Evolutionary conservation across 1,140 invertebrate species (phyloP), one percentile per base, ranked within the genome.

Genomic region (Drosophila simulans): DNA sequence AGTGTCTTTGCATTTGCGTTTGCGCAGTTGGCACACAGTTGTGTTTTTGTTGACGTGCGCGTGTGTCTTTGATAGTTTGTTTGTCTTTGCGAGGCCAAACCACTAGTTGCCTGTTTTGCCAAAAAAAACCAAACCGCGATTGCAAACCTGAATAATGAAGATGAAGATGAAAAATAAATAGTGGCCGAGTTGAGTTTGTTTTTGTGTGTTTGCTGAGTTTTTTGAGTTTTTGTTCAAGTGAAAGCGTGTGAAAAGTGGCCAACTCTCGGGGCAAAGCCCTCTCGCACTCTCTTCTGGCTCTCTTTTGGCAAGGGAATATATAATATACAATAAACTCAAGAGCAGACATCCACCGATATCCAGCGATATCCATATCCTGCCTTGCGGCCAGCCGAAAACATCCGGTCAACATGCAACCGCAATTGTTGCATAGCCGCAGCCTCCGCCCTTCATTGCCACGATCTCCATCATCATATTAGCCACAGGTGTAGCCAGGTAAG

Each of bases 211-310:
- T 71, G n/a, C 51, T 45, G 52, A 72, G 40, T 60, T 65, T 69
- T 34, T 35, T 52, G 49, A 62, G 39, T 77, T 80, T 54, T 59
- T 74, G 64, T 88, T 49, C 57, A 68, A 88, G 83, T 86, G 83
- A 86, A 86, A 86, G 83, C 84, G 83, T 89, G 83, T 88, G 82
- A 88, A 86, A 88, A 82, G 65, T 55, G 64, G 69, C 57, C 64
- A 52, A 52, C 62, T 46, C 27, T 27, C 51, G 37, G 79, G 49
- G 57, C 37, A 55, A 51, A 75, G 53, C 37, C 57, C 68, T 62
- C 66, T 62, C 22, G n/a, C 53, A 43, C 37, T 12, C 43, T 59
- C 45, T 42, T 35, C 43, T 25, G 15, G 10, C 37, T 40, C 62
- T 59, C 31, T 51, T 42, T 31, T 27, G 53, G 48, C 49, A 34